A percentile compares a stretch with the other conserved stretches of the same genome.
Conservation (phyloP, 35 echinoderm and acorn worm species). For the Strongylocentrotus purpuratus region DNA sequence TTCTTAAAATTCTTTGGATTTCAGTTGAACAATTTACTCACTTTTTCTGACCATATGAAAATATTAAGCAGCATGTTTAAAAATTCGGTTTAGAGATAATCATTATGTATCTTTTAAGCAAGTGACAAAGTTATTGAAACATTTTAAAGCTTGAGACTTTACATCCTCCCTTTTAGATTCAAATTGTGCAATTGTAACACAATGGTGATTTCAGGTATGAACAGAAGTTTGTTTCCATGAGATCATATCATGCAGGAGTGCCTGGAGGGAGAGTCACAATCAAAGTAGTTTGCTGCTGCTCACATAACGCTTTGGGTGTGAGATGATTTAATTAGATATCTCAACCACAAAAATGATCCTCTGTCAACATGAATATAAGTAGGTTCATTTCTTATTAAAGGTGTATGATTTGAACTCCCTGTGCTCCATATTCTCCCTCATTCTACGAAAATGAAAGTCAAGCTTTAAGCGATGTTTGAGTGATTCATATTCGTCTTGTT, state of each 20-base stretch:
- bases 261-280: no score
- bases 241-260: no score
- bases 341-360: not conserved
- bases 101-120: no score
- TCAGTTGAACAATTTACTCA: no score
- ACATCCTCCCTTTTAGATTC: no score
- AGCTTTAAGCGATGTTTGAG: not conserved
- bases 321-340: constrained; percentile 12
- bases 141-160: no score
- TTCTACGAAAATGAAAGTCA: not conserved
- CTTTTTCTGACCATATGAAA: not conserved
- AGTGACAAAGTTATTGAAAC: no score
- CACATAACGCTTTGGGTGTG: not conserved
- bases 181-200: no score
- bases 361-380: not conserved
- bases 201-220: no score
- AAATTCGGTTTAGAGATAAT: not conserved
- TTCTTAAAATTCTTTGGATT: no score
- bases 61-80: not conserved
- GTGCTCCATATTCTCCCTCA: not conserved
- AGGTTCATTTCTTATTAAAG: not conserved
- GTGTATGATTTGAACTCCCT: not conserved
- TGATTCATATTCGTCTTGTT: not conserved
- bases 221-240: no score
- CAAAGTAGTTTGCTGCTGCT: no score